These are phyloP conservation scores for Antechinus flavipes DNA, from an alignment of 2,113 vertebrate species.

Conservation along the genomic window DNA sequence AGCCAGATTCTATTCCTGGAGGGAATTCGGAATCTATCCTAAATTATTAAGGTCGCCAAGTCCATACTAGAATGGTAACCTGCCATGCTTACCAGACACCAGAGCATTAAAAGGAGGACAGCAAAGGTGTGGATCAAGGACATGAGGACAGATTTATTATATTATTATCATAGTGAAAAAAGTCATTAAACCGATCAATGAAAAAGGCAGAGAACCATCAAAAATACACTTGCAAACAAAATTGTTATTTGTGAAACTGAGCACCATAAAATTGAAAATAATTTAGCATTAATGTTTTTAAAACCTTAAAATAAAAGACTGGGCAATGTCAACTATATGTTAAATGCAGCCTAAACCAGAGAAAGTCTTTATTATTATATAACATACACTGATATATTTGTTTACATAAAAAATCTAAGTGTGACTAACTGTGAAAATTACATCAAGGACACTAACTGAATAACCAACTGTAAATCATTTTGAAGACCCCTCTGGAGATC, in stretches of 20 bases:
- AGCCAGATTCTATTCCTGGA: constrained; percentile 45
- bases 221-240: neutral
- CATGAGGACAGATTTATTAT: neutral
- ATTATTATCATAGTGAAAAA: neutral
- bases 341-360: constrained; percentile 13
- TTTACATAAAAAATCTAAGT: constrained; percentile 67
- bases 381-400: constrained; percentile 30
- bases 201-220: constrained; percentile 33
- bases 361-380: constrained; percentile 54
- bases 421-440: constrained; percentile 49
- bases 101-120: constrained; percentile 36
- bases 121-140: neutral
- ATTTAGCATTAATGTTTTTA: neutral
- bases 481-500: constrained; percentile 38
- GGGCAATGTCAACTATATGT: constrained; percentile 5
- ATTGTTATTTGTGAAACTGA: constrained; percentile 41
- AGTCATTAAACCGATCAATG: neutral
- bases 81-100: constrained; percentile 18
- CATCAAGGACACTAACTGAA: constrained; percentile 36
- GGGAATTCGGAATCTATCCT: constrained; percentile 31
- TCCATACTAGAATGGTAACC: constrained; percentile 36
- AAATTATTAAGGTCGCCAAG: constrained; percentile 55
- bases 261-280: constrained; percentile 13
- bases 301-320: constrained; percentile 54
- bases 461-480: constrained; percentile 6